A percentile compares a stretch with the other conserved stretches of the same genome.
Evolutionary conservation across 53 echinoderm and acorn worm genomes (phyloP).

Genomic region (Hippasteria phrygiana): DNA sequence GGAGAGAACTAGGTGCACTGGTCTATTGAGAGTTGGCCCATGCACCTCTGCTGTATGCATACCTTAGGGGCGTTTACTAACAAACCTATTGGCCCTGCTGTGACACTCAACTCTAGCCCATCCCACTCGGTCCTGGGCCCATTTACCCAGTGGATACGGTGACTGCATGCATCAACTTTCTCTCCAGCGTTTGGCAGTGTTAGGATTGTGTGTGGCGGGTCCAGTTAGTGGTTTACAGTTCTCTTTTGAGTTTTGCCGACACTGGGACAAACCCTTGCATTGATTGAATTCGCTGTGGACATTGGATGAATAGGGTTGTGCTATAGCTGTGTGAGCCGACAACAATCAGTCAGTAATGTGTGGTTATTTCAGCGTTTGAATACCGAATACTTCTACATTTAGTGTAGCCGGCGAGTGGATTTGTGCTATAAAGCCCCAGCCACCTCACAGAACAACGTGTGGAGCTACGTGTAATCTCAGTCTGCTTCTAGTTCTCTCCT

Average conservation of each 20-base stretch:
- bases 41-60: slow-evolving; percentile 1
- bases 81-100: slow-evolving; percentile 45
- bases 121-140: slow-evolving; percentile 31
- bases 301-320: slow-evolving; percentile 2
- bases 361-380: neutral
- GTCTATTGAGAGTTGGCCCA: neutral
- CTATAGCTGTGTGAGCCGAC: neutral
- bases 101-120: slow-evolving; percentile 11
- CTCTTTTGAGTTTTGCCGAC: neutral
- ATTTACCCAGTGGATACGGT: neutral
- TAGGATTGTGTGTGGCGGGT: neutral
- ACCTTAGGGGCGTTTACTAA: slow-evolving; percentile 56
- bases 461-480: neutral
- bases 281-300: slow-evolving; percentile 33
- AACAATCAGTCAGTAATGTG: slow-evolving; percentile 22
- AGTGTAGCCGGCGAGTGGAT: neutral
- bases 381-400: neutral
- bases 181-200: neutral
- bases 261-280: slow-evolving; percentile 1
- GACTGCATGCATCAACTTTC: neutral
- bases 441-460: neutral
- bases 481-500: no score
- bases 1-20: neutral
- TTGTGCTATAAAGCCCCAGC: neutral
- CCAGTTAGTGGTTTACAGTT: slow-evolving; percentile 5